Percentiles rank a stretch among this genome's conserved stretches.
These are phyloP conservation scores for Formica selysi DNA, from an alignment of 1,140 invertebrate genomes.

Conservation along the genomic window DNA sequence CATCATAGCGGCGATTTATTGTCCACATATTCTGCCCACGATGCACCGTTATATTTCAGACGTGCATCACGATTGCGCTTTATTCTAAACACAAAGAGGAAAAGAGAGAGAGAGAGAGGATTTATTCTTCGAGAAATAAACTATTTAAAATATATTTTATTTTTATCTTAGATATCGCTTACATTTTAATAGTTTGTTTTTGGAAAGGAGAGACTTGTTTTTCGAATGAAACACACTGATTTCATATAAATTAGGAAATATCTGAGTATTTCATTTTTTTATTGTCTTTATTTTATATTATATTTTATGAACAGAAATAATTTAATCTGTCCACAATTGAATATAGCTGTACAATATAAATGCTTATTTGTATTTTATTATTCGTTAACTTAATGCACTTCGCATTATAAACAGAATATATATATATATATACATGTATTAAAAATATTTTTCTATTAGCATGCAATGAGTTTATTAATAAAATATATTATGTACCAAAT, in stretches of 20 bases:
- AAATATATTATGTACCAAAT: conserved; percentile 37
- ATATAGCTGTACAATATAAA: conserved; percentile 38
- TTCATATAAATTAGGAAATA: conserved; percentile 14
- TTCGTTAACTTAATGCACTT: conserved; percentile 24
- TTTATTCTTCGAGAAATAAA: no score
- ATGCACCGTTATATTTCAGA: conserved; percentile 53
- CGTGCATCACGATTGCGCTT: conserved; percentile 14
- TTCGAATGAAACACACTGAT: conserved; percentile 1
- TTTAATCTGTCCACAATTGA: conserved; percentile 8
- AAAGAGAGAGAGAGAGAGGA: no score
- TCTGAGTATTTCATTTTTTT: neutral
- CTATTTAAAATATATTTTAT: no score
- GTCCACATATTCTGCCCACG: conserved; percentile 34
- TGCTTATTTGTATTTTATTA: conserved; percentile 22
- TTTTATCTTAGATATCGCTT: neutral
- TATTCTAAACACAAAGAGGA: conserved; percentile 9
- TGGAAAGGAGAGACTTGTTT: neutral
- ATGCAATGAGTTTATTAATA: neutral
- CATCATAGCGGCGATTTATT: conserved; percentile 38
- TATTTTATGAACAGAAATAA: conserved; percentile 3
- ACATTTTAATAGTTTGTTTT: neutral
- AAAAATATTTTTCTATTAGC: conserved; percentile 17
- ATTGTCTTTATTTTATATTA: conserved; percentile 21
- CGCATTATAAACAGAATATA: conserved; percentile 15
- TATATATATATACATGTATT: neutral